Evolutionary conservation across 1,140 invertebrate species (phyloP).

Genomic region (Eupeodes corollae): DNA sequence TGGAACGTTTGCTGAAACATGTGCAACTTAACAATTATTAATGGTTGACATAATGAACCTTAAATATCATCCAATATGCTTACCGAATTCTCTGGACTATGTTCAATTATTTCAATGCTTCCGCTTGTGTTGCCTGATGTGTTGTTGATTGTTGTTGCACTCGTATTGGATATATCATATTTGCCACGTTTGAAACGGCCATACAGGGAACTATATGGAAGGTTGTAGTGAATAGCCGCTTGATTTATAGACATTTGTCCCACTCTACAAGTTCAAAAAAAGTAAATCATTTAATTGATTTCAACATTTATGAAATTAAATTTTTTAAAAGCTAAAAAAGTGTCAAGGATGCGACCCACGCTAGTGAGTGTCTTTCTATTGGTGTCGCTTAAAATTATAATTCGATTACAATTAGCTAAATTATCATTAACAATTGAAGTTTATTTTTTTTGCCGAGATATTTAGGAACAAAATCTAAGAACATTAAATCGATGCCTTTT

Average conservation of each 20-base stretch:
- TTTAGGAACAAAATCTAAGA: too few species aligned
- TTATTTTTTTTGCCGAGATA: too few species aligned
- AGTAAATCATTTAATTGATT: too few species aligned
- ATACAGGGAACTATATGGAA: constrained; percentile 80
- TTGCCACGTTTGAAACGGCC: constrained; percentile 74
- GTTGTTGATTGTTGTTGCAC: constrained; percentile 28
- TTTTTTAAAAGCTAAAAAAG: too few species aligned
- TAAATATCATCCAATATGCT: constrained; percentile 6
- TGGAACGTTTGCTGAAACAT: constrained; percentile 38
- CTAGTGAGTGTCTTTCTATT: too few species aligned
- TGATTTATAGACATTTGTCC: constrained; percentile 89
- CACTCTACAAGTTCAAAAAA: constrained; percentile 41
- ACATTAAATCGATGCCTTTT: too few species aligned
- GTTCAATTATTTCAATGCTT: constrained; percentile 37
- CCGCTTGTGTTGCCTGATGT: constrained; percentile 34
- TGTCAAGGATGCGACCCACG: too few species aligned
- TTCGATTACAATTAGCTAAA: too few species aligned
- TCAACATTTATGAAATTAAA: too few species aligned
- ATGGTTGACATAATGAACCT: constrained; percentile 7
- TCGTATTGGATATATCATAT: constrained; percentile 33
- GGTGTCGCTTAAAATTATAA: too few species aligned
- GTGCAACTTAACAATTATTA: constrained; percentile 31
- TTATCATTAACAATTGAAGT: too few species aligned
- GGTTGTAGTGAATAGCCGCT: constrained; percentile 81
- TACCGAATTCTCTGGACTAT: constrained; percentile 39